Evolutionary conservation across 2,888 invertebrate species (phyloP).

Genomic region (Pseudococcus viburni): DNA sequence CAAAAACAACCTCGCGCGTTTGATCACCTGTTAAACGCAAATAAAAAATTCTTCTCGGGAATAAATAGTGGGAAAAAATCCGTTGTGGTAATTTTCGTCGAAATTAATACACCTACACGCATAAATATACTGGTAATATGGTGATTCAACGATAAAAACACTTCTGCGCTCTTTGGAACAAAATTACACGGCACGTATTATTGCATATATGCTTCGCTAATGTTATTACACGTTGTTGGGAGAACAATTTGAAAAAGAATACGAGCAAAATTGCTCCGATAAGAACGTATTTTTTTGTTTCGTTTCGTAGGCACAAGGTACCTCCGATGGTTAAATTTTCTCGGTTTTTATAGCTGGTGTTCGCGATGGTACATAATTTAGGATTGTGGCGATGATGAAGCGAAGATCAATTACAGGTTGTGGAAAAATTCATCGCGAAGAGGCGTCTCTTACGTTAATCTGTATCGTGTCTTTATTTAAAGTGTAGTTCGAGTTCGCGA

Average conservation of each 20-base stretch:
- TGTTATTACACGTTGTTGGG: neutral
- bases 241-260: neutral
- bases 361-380: neutral
- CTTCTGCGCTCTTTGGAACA: neutral
- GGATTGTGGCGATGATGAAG: neutral
- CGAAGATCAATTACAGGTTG: neutral
- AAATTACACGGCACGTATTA: conserved; percentile 9
- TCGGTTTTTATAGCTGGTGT: neutral
- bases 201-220: neutral
- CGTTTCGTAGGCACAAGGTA: neutral
- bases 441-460: neutral
- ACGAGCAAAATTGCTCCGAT: neutral
- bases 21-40: conserved; percentile 28
- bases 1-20: neutral
- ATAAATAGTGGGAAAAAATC: neutral
- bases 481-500: neutral
- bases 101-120: conserved; percentile 40
- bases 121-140: neutral
- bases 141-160: conserved; percentile 31
- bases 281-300: neutral
- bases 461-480: neutral
- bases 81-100: conserved; percentile 27
- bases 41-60: conserved; percentile 29
- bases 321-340: neutral
- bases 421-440: neutral